Evolutionary conservation across 2,113 vertebrate species (phyloP).

Genomic region (Pituophis catenifer): DNA sequence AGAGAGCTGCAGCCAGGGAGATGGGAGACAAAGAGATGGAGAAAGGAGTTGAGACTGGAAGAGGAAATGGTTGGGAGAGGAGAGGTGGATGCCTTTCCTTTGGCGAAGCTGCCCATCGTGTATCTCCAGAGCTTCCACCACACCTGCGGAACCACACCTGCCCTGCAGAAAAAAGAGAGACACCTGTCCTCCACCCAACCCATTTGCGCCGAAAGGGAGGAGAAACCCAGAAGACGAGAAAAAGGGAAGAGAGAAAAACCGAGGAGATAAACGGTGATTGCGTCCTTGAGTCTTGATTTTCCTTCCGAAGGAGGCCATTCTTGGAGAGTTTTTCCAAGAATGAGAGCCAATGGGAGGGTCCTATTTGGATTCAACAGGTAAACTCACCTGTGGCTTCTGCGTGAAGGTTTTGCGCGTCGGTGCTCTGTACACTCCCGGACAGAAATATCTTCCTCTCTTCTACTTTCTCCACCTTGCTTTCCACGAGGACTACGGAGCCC

Average conservation of each 20-base stretch:
- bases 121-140: neutral
- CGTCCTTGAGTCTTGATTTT: rapidly evolving
- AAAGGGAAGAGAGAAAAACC: neutral
- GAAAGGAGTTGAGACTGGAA: neutral
- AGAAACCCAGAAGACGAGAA: neutral
- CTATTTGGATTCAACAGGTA: neutral
- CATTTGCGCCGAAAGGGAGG: neutral
- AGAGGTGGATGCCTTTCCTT: neutral
- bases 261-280: neutral
- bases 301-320: neutral
- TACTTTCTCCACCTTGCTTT: conserved; percentile 42
- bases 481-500: conserved; percentile 50
- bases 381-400: conserved; percentile 56
- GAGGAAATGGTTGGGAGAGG: no score
- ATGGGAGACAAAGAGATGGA: no score
- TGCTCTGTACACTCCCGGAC: conserved; percentile 45
- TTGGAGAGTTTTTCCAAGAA: neutral
- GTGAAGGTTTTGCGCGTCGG: conserved; percentile 42
- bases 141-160: neutral
- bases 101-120: neutral
- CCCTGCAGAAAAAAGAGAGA: neutral
- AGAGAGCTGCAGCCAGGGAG: neutral
- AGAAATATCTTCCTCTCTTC: conserved; percentile 58
- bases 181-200: neutral
- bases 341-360: neutral